Base-by-base conservation (phyloP, 1,140 invertebrate species). In the Sycophila sp. region DNA sequence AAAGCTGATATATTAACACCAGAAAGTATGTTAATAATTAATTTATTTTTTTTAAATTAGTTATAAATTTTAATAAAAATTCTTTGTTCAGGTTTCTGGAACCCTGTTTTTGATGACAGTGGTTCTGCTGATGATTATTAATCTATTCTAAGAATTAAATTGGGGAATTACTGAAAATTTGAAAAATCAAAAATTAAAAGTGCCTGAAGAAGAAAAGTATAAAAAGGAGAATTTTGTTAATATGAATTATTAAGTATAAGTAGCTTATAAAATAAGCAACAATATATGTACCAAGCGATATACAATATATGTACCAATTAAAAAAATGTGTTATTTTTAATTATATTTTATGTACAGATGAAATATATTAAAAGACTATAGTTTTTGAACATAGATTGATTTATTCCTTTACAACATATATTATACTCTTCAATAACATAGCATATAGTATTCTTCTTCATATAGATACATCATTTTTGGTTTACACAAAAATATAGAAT, bases 401-500 rank as follows among this genome's bases (percentile, higher is more conserved):
- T 84, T 84, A 85, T 85, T 85, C 79, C 79, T 80, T 81, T 77
- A 84, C 80, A 85, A 85, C 81, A 85, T 83, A 81, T 84, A 84
- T 84, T 83, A 83, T 83, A 84, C 77, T 81, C 75, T 80, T 72
- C 74, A 80, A 67, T 84, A 83, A 84, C 79, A 81, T 81, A 81
- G 79, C 72, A 81, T 83, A 82, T 81, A 79, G 76, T 77, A 78
- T 77, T 73, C 72, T 75, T 73, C 73, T 75, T 76, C 75, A 71
- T 76, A 75, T 77, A 76, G 65, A 68, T 78, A 78, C 69, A 74
- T 78, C 40, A 75, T 79, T 75, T 79, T 77, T 81, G 71, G 75
- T 77, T 83, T 81, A 81, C 79, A 84, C 79, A 85, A 85, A 84
- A 85, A 85, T 85, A 85, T 85, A 85, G 78, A 81, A 85, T 85